These are phyloP conservation scores for Thera obeliscata DNA, from an alignment of 2,888 invertebrate species.

Conservation along the genomic window DNA sequence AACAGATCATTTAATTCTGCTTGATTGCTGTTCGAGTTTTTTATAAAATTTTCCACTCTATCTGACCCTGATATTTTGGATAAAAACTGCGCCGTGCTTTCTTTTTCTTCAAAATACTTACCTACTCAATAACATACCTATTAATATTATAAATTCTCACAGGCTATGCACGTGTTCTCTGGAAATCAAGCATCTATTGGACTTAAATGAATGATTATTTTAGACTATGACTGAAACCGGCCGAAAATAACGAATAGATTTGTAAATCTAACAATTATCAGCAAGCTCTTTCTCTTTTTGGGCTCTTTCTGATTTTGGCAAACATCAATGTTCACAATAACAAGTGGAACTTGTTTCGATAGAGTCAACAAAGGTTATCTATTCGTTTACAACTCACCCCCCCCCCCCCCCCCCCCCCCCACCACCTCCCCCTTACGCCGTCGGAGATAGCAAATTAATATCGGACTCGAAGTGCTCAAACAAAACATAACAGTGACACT, in stretches of 20 bases:
- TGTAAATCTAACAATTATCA: too few relatives aligned
- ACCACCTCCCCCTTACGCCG: background rate
- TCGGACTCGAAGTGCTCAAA: conserved; percentile 17
- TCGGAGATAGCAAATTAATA: conserved; percentile 38
- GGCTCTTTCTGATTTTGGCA: background rate
- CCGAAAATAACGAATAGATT: too few relatives aligned
- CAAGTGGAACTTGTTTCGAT: conserved; percentile 28
- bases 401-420: background rate
- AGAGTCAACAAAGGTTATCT: conserved; percentile 36
- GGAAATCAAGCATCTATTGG: background rate
- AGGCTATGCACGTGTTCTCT: background rate
- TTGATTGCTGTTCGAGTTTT: conserved; percentile 3
- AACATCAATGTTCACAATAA: conserved; percentile 1
- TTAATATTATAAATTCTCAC: too few relatives aligned
- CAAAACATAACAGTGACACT: conserved; percentile 31
- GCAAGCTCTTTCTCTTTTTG: too few relatives aligned
- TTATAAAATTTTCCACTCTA: background rate
- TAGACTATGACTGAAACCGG: too few relatives aligned
- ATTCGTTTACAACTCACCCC: conserved; percentile 30
- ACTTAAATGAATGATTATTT: too few relatives aligned
- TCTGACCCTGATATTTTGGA: background rate
- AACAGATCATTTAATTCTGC: conserved; percentile 20
- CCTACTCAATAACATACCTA: too few relatives aligned
- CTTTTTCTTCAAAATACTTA: too few relatives aligned
- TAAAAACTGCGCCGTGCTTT: too few relatives aligned